Conservation (phyloP, 2,797 vertebrate genomes). For the Scleropages formosus region DNA sequence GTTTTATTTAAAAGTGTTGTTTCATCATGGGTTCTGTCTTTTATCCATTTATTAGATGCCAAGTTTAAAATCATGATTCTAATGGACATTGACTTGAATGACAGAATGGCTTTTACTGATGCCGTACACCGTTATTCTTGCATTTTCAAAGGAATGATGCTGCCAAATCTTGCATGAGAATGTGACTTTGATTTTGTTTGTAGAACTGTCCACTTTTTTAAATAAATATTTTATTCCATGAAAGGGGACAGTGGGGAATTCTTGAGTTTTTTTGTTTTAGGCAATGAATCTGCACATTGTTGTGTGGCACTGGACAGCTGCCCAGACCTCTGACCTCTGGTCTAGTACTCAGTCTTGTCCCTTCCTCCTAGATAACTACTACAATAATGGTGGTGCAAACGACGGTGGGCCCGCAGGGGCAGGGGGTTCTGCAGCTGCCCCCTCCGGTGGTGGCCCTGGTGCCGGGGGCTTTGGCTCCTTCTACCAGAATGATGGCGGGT, state of each 20-base stretch:
- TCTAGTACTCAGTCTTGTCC: background rate
- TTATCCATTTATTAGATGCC: slow-evolving; percentile 13
- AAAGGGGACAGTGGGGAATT: background rate
- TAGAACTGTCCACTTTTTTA: background rate
- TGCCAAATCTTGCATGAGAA: slow-evolving; percentile 14
- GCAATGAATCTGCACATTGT: background rate
- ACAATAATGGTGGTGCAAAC: slow-evolving; percentile 88
- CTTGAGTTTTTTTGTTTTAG: background rate
- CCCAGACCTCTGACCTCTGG: background rate
- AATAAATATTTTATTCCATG: slow-evolving; percentile 19
- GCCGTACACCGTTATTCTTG: slow-evolving; percentile 33
- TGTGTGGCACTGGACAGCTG: background rate
- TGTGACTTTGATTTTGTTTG: slow-evolving; percentile 26
- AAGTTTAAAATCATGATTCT: slow-evolving; percentile 56
- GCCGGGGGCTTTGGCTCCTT: slow-evolving; percentile 75
- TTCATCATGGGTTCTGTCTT: background rate
- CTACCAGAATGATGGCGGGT: slow-evolving; percentile 80
- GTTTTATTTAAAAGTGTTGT: background rate
- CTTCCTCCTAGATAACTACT: slow-evolving; percentile 76
- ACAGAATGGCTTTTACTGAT: slow-evolving; percentile 7
- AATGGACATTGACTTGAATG: slow-evolving; percentile 72
- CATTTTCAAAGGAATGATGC: background rate
- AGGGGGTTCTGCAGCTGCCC: slow-evolving; percentile 42
- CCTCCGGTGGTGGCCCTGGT: slow-evolving; percentile 64
- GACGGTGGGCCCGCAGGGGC: slow-evolving; percentile 60